A percentile compares a stretch with the other conserved stretches of the same genome.
These are phyloP conservation scores for Enteromius fasciolatus DNA, from an alignment of 2,797 vertebrate genomes.

Conservation along the genomic window DNA sequence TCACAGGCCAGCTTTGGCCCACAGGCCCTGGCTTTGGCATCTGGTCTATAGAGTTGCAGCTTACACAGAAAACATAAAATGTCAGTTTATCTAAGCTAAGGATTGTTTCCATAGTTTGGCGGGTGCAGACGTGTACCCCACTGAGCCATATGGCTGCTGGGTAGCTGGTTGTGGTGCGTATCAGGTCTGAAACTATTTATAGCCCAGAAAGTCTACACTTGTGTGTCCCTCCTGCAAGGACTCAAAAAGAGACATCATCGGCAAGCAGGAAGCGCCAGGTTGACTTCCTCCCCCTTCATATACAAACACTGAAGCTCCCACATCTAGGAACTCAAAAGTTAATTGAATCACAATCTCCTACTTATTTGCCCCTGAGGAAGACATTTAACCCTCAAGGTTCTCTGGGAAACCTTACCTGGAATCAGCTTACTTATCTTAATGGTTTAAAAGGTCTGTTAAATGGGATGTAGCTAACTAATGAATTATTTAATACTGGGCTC, in stretches of 20 bases:
- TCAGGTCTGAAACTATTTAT: slow-evolving; percentile 51
- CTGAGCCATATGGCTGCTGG: slow-evolving; percentile 1
- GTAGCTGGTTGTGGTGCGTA: slow-evolving; percentile 11
- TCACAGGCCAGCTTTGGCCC: not conserved
- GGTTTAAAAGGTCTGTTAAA: not conserved
- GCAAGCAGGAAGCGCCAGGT: slow-evolving; percentile 54
- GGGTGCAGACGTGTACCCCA: not conserved
- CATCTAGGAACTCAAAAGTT: slow-evolving; percentile 29
- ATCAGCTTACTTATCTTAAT: not conserved
- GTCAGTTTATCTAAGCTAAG: not conserved
- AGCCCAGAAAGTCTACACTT: slow-evolving; percentile 50
- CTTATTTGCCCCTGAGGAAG: slow-evolving; percentile 5
- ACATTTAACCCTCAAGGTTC: not conserved
- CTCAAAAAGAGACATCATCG: slow-evolving; percentile 35
- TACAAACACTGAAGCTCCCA: not conserved
- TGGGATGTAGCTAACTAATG: not conserved
- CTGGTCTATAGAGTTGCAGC: not conserved
- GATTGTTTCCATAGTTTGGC: not conserved
- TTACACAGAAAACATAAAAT: slow-evolving; percentile 17
- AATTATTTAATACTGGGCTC: not conserved
- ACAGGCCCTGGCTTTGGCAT: not conserved
- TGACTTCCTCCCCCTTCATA: slow-evolving; percentile 46
- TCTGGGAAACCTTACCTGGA: not conserved
- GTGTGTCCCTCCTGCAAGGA: slow-evolving; percentile 36
- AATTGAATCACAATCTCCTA: slow-evolving; percentile 4